phyloP scores from a whole-genome alignment of 2,113 vertebrate species.

The Protobothrops mucrosquamatus region DNA sequence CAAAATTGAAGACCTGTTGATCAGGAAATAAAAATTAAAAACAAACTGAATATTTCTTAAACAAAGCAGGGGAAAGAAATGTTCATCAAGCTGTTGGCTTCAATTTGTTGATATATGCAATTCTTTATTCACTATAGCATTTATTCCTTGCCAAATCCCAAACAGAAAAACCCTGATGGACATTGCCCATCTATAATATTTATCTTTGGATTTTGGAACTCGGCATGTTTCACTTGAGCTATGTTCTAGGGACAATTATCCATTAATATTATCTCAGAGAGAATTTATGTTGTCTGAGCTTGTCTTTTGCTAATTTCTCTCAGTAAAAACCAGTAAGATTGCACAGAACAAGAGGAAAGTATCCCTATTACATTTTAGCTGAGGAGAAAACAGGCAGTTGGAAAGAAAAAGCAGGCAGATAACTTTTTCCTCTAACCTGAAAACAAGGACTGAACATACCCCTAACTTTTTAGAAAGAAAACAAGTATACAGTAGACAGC shows the following conservation, averaged over 20 bases:
- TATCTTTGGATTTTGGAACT: background rate
- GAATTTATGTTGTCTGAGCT: background rate
- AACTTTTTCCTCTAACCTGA: background rate
- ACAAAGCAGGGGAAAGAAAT: background rate
- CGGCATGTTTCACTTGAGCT: background rate
- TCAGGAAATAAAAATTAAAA: constrained; percentile 14
- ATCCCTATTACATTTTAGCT: background rate
- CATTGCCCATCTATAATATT: background rate
- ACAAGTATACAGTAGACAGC: background rate
- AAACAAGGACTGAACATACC: background rate
- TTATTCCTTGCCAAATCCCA: background rate
- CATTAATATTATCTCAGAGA: background rate
- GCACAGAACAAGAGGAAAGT: background rate
- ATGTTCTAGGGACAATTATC: background rate
- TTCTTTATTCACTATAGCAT: background rate
- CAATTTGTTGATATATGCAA: background rate
- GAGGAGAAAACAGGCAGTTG: background rate
- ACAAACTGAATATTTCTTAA: constrained; percentile 7
- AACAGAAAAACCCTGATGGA: background rate
- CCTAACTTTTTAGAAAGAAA: background rate
- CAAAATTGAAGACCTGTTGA: constrained; percentile 84
- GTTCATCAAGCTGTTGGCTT: background rate
- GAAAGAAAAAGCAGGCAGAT: background rate
- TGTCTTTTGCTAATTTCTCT: background rate
- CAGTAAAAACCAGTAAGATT: background rate